A percentile compares a stretch with the other conserved stretches of the same genome.
Evolutionary conservation across 2,113 vertebrate genomes (phyloP).

Genomic region (Corvus hawaiiensis): DNA sequence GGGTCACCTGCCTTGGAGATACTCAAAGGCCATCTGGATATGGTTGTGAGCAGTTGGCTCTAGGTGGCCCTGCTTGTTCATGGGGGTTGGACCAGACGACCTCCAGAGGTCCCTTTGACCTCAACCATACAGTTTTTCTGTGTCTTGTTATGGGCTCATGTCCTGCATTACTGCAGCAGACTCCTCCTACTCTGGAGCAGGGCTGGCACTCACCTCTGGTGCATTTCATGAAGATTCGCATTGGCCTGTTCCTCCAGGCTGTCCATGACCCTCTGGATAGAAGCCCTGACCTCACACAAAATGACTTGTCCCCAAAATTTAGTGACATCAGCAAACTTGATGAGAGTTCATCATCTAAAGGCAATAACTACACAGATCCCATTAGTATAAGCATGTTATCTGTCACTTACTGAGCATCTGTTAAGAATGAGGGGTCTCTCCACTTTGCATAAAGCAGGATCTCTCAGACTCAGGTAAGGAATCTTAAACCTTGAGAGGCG

Average conservation of each 20-base stretch:
- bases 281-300: not conserved
- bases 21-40: not conserved
- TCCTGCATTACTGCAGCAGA: not conserved
- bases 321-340: not conserved
- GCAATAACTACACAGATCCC: not conserved
- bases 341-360: not conserved
- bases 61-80: not conserved
- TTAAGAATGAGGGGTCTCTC: not conserved
- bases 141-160: not conserved
- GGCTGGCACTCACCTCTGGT: not conserved
- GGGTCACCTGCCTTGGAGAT: not conserved
- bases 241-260: not conserved
- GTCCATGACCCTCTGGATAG: too few relatives aligned
- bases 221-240: not conserved
- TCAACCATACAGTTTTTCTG: not conserved
- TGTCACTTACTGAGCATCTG: not conserved
- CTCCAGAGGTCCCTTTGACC: not conserved
- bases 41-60: not conserved
- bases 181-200: not conserved
- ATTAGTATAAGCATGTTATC: not conserved
- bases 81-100: not conserved
- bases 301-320: not conserved
- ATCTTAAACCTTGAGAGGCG: not conserved
- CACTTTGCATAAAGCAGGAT: not conserved
- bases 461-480: not conserved